A percentile compares a stretch with the other conserved stretches of the same genome.
These are phyloP conservation scores for Spongilla lacustris DNA, from an alignment of 37 sponge, comb jelly and placozoan species.

Conservation along the genomic window DNA sequence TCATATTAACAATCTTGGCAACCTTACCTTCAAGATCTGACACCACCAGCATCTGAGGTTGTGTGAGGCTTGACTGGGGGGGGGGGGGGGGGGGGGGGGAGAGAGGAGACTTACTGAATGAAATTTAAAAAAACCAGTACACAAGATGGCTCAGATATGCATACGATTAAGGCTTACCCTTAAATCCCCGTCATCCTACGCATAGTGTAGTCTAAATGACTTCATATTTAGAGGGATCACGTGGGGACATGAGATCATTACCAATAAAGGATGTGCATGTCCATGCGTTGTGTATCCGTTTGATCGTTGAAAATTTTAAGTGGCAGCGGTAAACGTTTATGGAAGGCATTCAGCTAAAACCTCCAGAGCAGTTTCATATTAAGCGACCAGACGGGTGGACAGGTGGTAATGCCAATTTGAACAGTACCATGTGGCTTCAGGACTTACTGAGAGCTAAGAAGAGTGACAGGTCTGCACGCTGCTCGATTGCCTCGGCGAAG, in stretches of 20 bases:
- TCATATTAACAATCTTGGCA: not conserved
- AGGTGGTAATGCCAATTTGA: slow-evolving; percentile 12
- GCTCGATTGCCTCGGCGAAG: slow-evolving; percentile 28
- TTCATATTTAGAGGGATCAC: too few species aligned
- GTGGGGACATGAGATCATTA: not conserved
- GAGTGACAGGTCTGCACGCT: slow-evolving; percentile 13
- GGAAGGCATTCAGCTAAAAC: slow-evolving; percentile 3
- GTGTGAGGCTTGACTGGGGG: slow-evolving; percentile 57
- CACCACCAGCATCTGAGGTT: slow-evolving; percentile 93
- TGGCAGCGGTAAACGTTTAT: too few species aligned
- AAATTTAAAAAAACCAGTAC: too few species aligned
- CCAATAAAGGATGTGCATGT: not conserved
- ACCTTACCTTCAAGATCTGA: slow-evolving; percentile 79
- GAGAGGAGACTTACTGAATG: too few species aligned
- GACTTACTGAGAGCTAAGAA: not conserved
- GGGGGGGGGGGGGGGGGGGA: slow-evolving; percentile 40
- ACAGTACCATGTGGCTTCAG: slow-evolving; percentile 18
- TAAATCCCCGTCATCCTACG: too few species aligned
- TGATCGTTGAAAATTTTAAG: not conserved
- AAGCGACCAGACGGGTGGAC: slow-evolving; percentile 21
- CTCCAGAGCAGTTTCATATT: slow-evolving; percentile 4
- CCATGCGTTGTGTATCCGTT: not conserved
- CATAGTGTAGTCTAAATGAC: too few species aligned
- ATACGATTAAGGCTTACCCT: too few species aligned
- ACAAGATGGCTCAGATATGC: too few species aligned